Conservation (phyloP, 2,888 invertebrate genomes). For the Saturnia japonica region DNA sequence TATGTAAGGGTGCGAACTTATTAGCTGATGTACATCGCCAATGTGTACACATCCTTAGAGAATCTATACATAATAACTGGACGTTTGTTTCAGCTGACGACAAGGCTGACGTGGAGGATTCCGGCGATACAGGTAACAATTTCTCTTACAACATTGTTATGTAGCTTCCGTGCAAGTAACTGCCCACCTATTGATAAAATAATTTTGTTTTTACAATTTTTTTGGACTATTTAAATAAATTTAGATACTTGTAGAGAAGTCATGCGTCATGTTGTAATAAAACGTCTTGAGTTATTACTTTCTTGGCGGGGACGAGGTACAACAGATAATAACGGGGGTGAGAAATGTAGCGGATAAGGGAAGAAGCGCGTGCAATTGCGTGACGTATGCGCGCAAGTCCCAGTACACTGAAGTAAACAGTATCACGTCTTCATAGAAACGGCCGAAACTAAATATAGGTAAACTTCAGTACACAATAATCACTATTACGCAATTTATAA, state of each 20-base stretch:
- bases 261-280: neutral
- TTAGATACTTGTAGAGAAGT: neutral
- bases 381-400: too few relatives aligned
- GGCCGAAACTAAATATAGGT: too few relatives aligned
- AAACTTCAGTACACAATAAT: too few relatives aligned
- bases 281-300: neutral
- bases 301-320: too few relatives aligned
- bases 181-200: neutral
- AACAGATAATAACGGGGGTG: too few relatives aligned
- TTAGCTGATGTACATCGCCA: too few relatives aligned
- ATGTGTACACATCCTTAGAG: neutral
- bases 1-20: too few relatives aligned
- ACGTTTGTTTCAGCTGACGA: conserved; percentile 57
- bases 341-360: too few relatives aligned
- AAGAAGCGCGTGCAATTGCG: too few relatives aligned
- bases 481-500: too few relatives aligned
- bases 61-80: conserved; percentile 1
- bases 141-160: neutral
- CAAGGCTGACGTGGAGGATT: conserved; percentile 65
- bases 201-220: neutral
- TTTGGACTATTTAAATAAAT: neutral
- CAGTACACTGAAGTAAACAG: too few relatives aligned
- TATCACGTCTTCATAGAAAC: too few relatives aligned
- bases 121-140: conserved; percentile 40
- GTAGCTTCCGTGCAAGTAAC: neutral